Conservation (phyloP, 1,140 invertebrate species). For the Teleogryllus occipitalis region DNA sequence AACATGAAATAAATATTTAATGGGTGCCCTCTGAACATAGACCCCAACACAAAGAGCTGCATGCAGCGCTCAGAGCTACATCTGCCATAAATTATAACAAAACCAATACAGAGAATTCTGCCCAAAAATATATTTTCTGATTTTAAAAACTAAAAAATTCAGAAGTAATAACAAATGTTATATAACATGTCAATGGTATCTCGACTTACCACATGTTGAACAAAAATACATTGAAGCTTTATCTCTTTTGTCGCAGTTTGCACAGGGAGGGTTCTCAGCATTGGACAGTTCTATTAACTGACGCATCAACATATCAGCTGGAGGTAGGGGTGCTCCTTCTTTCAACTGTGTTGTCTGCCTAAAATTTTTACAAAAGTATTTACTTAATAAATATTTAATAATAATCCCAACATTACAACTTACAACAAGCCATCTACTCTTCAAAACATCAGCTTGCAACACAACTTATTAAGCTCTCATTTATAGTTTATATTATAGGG, state of each 20-base stretch:
- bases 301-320: conserved; percentile 50
- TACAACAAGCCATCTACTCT: too few relatives aligned
- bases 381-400: neutral
- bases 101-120: neutral
- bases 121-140: neutral
- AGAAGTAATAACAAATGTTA: neutral
- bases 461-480: too few relatives aligned
- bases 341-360: conserved; percentile 52
- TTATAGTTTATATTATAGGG: too few relatives aligned
- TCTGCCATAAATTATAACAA: too few relatives aligned
- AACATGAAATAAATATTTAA: too few relatives aligned
- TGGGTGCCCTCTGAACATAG: too few relatives aligned
- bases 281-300: conserved; percentile 56
- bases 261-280: conserved; percentile 58
- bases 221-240: conserved; percentile 59
- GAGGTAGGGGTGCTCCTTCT: conserved; percentile 48
- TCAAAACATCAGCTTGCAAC: too few relatives aligned
- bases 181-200: too few relatives aligned
- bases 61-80: too few relatives aligned
- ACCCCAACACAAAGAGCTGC: too few relatives aligned
- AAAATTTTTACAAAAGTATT: conserved; percentile 25
- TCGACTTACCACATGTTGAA: conserved; percentile 52
- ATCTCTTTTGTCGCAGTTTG: conserved; percentile 60
- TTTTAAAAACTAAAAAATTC: neutral
- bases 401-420: too few relatives aligned